phyloP scores from a whole-genome alignment of 2,888 invertebrate genomes.

The Eubasilissa splendida region DNA sequence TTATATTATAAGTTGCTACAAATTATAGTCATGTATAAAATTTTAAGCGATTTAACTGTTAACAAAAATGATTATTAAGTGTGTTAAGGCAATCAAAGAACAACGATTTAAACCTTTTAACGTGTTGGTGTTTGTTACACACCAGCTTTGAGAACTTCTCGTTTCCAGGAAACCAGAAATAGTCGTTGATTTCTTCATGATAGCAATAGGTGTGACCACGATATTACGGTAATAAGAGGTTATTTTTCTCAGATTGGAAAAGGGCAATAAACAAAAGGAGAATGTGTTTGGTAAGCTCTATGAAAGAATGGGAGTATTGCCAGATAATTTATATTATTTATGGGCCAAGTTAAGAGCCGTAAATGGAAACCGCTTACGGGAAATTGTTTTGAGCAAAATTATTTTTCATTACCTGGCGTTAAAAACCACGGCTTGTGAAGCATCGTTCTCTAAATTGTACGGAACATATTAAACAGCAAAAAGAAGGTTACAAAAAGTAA shows the following conservation, averaged over 20 bases:
- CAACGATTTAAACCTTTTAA: background rate
- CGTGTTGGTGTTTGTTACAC: background rate
- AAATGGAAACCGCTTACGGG: constrained; percentile 11
- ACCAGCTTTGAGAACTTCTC: background rate
- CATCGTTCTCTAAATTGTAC: too few species aligned
- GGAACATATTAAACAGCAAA: too few species aligned
- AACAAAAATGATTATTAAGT: too few species aligned
- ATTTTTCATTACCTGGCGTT: constrained; percentile 15
- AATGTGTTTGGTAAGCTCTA: background rate
- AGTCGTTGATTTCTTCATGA: background rate
- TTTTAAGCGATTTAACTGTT: too few species aligned
- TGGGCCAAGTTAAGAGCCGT: background rate
- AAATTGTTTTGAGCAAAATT: background rate
- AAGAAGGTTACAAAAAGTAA: too few species aligned
- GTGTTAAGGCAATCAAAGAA: too few species aligned
- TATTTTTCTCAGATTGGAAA: constrained; percentile 10
- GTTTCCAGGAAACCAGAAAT: background rate
- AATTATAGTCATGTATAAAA: too few species aligned
- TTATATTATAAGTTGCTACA: too few species aligned
- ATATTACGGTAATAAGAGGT: background rate
- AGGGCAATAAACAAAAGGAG: background rate
- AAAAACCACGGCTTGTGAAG: background rate
- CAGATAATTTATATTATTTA: constrained; percentile 3
- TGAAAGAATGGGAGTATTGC: background rate
- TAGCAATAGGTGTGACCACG: background rate